Evolutionary conservation across 2,113 vertebrate species (phyloP).

Genomic region (Petaurus breviceps): DNA sequence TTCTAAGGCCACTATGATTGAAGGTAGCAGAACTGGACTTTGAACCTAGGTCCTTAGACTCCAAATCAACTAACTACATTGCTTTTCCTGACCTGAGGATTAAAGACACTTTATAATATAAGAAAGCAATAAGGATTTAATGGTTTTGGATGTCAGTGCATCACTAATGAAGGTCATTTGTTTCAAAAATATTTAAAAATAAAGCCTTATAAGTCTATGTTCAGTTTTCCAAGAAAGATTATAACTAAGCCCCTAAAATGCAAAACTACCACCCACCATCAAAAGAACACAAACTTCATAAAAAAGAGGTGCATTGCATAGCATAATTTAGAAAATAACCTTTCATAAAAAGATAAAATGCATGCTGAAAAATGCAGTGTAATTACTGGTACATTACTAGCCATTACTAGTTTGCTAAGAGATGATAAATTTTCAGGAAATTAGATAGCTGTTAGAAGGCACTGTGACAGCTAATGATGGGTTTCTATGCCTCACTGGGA

Average conservation of each 20-base stretch:
- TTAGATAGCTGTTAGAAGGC: slow-evolving; percentile 57
- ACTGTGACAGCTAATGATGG: slow-evolving; percentile 31
- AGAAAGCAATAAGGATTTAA: slow-evolving; percentile 45
- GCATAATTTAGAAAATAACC: slow-evolving; percentile 51
- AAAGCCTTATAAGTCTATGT: slow-evolving; percentile 4
- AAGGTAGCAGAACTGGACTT: background rate
- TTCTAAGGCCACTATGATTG: background rate
- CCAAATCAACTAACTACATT: background rate
- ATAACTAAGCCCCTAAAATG: slow-evolving; percentile 14
- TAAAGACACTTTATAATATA: slow-evolving; percentile 10
- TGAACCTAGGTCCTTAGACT: background rate
- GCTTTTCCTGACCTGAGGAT: slow-evolving; percentile 21
- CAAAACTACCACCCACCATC: slow-evolving; percentile 23
- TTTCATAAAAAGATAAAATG: slow-evolving; percentile 51
- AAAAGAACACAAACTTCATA: background rate
- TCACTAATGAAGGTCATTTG: slow-evolving; percentile 60
- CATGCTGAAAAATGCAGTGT: slow-evolving; percentile 3
- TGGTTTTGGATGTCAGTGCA: slow-evolving; percentile 7
- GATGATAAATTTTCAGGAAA: slow-evolving; percentile 42
- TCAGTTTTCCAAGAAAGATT: slow-evolving; percentile 35
- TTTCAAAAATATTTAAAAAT: slow-evolving; percentile 1
- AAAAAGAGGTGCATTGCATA: background rate
- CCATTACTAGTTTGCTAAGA: slow-evolving; percentile 47
- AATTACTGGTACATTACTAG: slow-evolving; percentile 30
- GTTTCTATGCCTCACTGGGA: slow-evolving; percentile 19